Base-by-base conservation (phyloP, 1,140 invertebrate genomes). In the Magallana gigas region DNA sequence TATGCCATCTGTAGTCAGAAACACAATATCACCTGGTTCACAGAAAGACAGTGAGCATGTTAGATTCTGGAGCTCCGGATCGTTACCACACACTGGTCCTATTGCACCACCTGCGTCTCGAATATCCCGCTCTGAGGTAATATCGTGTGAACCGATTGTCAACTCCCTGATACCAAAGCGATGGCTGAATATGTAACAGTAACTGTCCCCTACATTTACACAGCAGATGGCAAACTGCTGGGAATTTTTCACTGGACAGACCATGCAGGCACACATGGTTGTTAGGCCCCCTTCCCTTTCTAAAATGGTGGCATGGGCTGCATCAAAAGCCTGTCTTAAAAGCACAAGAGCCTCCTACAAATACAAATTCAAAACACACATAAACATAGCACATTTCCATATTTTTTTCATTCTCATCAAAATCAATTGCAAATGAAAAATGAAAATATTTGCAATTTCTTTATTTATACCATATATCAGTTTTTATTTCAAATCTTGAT, bases 1-100 rank as follows among this genome's bases (percentile, higher is more conserved):
- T 56, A 98, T 96, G n/a, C 98, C 98, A 94, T 98, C 98, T 18
- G 97, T 97, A 1, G 98, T 98, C 14, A 99, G 95, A 93, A 98
- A 98, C 58, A 99, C 97, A 90, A 98, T 97, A 94, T 98, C 98
- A 11, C 97, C 97, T 60, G 96, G 94, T 83, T 98, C 97, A 29
- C 97, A 96, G 88, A 98, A 96, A 0, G 97, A 98, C 96, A 99
- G 96, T 0, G 97, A 97, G 90, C 98, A 97, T 0, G 98, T 98
- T 14, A 99, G 95, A 95, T 98, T 98, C 91, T 97, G 97, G 57
- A 98, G 95, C 95, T 99, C 98, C 1, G 98, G 98, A 93, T 98
- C 97, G 57, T 96, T 96, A 14, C 98, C 98, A 94, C 98, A 97
- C 0, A 98, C 98, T 0, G 98, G 98, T 9, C 98, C 93, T 9